These are phyloP conservation scores for Pelecanoides urinatrix DNA, from an alignment of 2,113 vertebrate species.

Conservation along the genomic window DNA sequence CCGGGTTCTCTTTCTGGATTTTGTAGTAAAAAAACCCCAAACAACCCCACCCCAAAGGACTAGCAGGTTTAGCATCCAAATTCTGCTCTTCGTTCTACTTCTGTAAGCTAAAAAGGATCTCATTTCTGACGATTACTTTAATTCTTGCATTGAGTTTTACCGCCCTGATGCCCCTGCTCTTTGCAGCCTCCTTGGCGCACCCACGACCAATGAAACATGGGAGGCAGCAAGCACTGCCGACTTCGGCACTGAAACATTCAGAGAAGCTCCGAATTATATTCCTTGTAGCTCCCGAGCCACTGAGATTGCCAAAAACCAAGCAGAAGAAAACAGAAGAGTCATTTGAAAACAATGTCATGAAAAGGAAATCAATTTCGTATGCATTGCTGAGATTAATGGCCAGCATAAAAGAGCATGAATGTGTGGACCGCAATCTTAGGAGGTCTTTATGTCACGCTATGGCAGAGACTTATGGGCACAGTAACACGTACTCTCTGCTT, in stretches of 20 bases:
- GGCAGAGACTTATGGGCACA: neutral
- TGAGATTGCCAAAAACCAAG: slow-evolving; percentile 28
- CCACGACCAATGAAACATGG: neutral
- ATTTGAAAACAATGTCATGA: slow-evolving; percentile 49
- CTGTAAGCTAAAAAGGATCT: neutral
- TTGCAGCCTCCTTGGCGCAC: neutral
- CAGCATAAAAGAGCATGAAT: neutral
- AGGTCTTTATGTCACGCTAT: neutral
- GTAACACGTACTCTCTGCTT: neutral
- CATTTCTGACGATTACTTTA: neutral
- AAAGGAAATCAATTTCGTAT: slow-evolving; percentile 40
- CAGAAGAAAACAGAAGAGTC: slow-evolving; percentile 53
- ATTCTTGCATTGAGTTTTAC: neutral
- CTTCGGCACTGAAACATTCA: neutral
- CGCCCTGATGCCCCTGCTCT: neutral
- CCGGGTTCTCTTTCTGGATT: neutral
- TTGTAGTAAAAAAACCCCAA: neutral
- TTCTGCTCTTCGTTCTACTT: neutral
- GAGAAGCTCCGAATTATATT: slow-evolving; percentile 40
- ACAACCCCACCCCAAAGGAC: neutral
- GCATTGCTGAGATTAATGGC: slow-evolving; percentile 41
- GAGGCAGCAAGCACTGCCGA: neutral
- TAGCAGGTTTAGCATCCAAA: neutral
- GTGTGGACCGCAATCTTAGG: neutral
- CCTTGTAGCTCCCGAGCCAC: slow-evolving; percentile 21